Evolutionary conservation across 1,140 invertebrate species (phyloP).

Genomic region (Bombus sibiricus): DNA sequence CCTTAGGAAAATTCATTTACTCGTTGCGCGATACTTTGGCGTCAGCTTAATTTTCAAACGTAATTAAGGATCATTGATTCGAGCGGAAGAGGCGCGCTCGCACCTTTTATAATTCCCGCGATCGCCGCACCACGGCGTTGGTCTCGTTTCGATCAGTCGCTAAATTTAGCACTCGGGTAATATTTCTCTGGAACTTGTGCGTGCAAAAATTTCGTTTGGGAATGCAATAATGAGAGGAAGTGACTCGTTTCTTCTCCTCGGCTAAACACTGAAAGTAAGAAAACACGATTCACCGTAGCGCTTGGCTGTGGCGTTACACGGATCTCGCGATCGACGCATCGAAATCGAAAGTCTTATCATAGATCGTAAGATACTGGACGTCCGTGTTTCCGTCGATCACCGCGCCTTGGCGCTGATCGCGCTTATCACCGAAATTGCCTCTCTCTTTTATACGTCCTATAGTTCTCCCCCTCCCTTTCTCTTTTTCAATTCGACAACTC

Average conservation of each 20-base stretch:
- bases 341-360: constrained; percentile 43
- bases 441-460: constrained; percentile 8
- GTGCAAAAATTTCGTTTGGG: neutral
- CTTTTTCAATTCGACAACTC: constrained; percentile 21
- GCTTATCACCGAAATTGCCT: constrained; percentile 36
- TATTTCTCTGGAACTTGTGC: constrained; percentile 2
- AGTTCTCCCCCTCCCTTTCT: neutral
- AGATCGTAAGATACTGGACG: constrained; percentile 13
- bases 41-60: constrained; percentile 44
- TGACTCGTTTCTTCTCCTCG: neutral
- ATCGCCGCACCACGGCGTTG: constrained; percentile 47
- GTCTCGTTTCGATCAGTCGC: constrained; percentile 25
- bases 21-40: constrained; percentile 1
- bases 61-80: constrained; percentile 48
- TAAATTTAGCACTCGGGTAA: constrained; percentile 28
- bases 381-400: constrained; percentile 36
- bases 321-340: neutral
- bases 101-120: constrained; percentile 23
- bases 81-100: constrained; percentile 23
- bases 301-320: neutral
- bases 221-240: neutral
- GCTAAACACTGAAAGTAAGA: neutral
- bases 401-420: constrained; percentile 45
- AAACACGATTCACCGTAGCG: no score
- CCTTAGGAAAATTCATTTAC: constrained; percentile 41